Base-by-base conservation (phyloP, 2,888 invertebrate species). In the Trimorus sp. region DNA sequence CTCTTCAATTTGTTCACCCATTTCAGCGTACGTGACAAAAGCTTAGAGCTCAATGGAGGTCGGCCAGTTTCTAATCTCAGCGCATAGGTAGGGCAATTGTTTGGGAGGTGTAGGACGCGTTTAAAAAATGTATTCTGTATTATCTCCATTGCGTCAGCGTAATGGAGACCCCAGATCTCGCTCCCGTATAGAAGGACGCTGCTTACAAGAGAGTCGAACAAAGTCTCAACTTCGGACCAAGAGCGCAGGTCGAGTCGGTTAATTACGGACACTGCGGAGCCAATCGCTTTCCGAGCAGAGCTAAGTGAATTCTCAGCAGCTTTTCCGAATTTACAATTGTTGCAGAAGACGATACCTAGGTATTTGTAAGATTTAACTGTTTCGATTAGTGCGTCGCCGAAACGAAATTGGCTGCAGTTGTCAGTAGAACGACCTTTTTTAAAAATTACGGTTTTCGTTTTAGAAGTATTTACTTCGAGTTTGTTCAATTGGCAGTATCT, bases 51-150 rank as follows among this genome's bases (percentile, higher is more conserved):
- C 15, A 60, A 16, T 1, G 60, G 11, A 0, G 4, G 8, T 3
- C 60, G 45, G 0, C 60, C 60, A 8, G n/a, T 42, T 45, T 60
- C 60, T 16, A 60, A 15, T 7, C 60, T 16, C 15, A 60, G n/a
- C 6, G 60, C 60, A n/a, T 60, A 36, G 7, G 60, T 11, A 0
- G 60, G 40, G 15, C 58, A 58, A n/a, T 58, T 58, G 38, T 38
- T 6, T 7, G 58, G 58, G 2, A 58, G 8, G 15, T 45, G 8
- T 15, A 45, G 45, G 7, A 60, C 26, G 16, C 45, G 60, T 60
- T 60, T 60, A 45, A 60, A 60, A 45, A 60, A 60, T n/a, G 42
- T 16, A 15, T n/a, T 42, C n/a, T 60, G 60, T 12, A 60, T 9
- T 42, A 42, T 42, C 0, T 60, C 60, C 1, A 42, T 16, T 16